A percentile compares a stretch with the other conserved stretches of the same genome.
Conservation (phyloP, 2,888 invertebrate genomes). For the Polydrusus cervinus region DNA sequence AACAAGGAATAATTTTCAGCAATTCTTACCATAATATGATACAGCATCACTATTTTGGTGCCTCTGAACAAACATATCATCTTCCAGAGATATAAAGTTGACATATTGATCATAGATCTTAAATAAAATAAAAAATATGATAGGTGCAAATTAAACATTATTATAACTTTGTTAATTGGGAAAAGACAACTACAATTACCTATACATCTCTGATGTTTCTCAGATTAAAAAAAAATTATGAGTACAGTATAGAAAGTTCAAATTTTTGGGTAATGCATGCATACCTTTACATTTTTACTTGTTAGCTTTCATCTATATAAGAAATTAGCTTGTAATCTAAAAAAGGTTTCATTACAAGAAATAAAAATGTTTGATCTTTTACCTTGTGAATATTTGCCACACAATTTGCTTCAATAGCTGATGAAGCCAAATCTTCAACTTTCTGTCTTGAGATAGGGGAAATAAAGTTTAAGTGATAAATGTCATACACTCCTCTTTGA, state of each 20-base stretch:
- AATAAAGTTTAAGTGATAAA: slow-evolving; percentile 97
- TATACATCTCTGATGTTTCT: too few relatives aligned
- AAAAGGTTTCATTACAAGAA: too few relatives aligned
- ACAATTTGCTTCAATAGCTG: slow-evolving; percentile 91
- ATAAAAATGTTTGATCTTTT: slow-evolving; percentile 42
- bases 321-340: too few relatives aligned
- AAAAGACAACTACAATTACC: too few relatives aligned
- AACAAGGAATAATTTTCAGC: background rate
- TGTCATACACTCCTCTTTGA: slow-evolving; percentile 91
- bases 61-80: slow-evolving; percentile 95
- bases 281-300: too few relatives aligned
- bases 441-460: slow-evolving; percentile 94
- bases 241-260: too few relatives aligned
- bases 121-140: slow-evolving; percentile 53
- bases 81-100: slow-evolving; percentile 98
- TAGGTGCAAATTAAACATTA: too few relatives aligned
- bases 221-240: too few relatives aligned
- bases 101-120: slow-evolving; percentile 97
- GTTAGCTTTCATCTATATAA: too few relatives aligned
- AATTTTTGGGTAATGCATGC: too few relatives aligned
- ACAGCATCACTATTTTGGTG: slow-evolving; percentile 93
- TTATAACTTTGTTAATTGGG: too few relatives aligned
- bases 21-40: slow-evolving; percentile 88
- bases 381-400: slow-evolving; percentile 95
- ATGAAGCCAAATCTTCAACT: slow-evolving; percentile 95